Conservation (phyloP, 2,797 vertebrate species). For the Microctenopoma lineatum region DNA sequence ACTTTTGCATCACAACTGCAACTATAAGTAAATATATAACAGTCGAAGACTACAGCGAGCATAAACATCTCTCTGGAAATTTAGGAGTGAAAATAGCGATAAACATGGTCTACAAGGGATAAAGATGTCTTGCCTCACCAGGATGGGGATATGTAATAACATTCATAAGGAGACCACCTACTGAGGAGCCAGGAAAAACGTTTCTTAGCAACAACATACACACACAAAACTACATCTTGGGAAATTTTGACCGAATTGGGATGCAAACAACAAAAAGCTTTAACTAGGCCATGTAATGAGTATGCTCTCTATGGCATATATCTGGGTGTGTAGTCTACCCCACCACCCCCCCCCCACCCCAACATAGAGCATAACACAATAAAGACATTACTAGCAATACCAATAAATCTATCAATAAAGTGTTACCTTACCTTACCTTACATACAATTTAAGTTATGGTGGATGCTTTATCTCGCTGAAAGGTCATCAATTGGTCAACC, state of each 20-base stretch:
- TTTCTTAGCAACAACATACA: slow-evolving; percentile 86
- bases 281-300: slow-evolving; percentile 79
- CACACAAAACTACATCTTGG: slow-evolving; percentile 76
- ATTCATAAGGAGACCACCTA: slow-evolving; percentile 84
- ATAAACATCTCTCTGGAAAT: slow-evolving; percentile 35
- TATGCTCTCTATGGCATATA: slow-evolving; percentile 64
- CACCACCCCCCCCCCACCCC: slow-evolving; percentile 42
- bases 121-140: slow-evolving; percentile 70
- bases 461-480: slow-evolving; percentile 16
- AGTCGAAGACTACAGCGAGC: slow-evolving; percentile 29
- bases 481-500: slow-evolving; percentile 45
- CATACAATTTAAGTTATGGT: slow-evolving; percentile 15
- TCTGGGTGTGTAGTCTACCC: slow-evolving; percentile 64
- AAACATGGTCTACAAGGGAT: slow-evolving; percentile 67
- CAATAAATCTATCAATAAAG: too few relatives aligned
- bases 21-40: slow-evolving; percentile 36
- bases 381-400: slow-evolving; percentile 36
- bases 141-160: slow-evolving; percentile 79
- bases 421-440: too few relatives aligned
- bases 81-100: slow-evolving; percentile 55
- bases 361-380: slow-evolving; percentile 58
- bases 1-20: slow-evolving; percentile 35
- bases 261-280: slow-evolving; percentile 79
- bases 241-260: slow-evolving; percentile 81
- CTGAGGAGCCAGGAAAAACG: slow-evolving; percentile 72